phyloP scores from a whole-genome alignment of 2,888 invertebrate species.

The Drosophila prolongata region DNA sequence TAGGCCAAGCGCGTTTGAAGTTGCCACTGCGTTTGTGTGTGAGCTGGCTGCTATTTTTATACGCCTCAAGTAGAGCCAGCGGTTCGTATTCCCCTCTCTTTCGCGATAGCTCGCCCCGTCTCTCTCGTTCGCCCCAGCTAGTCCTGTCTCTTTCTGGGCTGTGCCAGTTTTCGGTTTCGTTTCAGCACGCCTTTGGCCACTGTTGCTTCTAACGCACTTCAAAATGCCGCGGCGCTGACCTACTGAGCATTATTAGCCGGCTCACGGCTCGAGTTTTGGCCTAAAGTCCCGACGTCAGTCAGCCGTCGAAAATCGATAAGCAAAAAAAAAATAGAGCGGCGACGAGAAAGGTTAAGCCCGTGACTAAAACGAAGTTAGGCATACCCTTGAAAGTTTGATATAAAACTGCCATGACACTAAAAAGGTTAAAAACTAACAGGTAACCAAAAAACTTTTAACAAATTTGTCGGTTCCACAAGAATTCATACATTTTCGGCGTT shows the following conservation, averaged over 20 bases:
- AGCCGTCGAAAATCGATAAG: constrained; percentile 74
- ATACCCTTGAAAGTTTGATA: constrained; percentile 13
- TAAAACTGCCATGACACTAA: too few relatives aligned
- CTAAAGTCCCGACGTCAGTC: constrained; percentile 48
- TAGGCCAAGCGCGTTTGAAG: constrained; percentile 81
- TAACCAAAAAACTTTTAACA: too few relatives aligned
- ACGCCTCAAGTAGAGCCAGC: constrained; percentile 57
- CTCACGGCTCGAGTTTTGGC: constrained; percentile 41
- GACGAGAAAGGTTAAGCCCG: constrained; percentile 18
- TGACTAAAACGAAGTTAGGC: constrained; percentile 10
- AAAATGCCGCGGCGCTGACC: constrained; percentile 69
- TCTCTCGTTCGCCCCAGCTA: background rate
- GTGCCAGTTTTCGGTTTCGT: constrained; percentile 62
- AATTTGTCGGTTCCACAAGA: too few relatives aligned
- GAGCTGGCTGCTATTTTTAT: constrained; percentile 63
- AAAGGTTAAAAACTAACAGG: too few relatives aligned
- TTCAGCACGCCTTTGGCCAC: constrained; percentile 66
- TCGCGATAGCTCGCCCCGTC: constrained; percentile 1
- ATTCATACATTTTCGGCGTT: too few relatives aligned
- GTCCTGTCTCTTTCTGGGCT: constrained; percentile 30
- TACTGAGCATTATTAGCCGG: constrained; percentile 77
- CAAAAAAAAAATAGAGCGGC: constrained; percentile 35
- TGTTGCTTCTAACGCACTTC: constrained; percentile 77
- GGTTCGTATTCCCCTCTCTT: constrained; percentile 13
- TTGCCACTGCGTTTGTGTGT: constrained; percentile 55